Evolutionary conservation across 1,140 invertebrate species (phyloP), one percentile per base, ranked within the genome.

Genomic region (Drosophila willistoni): DNA sequence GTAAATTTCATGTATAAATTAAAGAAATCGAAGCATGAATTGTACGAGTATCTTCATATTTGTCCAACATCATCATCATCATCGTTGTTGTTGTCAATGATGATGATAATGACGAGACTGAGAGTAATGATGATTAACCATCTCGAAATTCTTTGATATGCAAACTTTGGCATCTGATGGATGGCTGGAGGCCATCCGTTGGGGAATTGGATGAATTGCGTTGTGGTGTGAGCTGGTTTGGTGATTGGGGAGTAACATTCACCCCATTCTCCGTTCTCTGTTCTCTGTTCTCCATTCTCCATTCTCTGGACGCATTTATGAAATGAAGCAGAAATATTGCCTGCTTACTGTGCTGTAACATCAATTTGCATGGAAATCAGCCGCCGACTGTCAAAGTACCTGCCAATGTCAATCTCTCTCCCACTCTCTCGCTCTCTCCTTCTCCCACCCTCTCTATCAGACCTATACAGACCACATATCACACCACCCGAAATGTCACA

Each of bases 351-450:
- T 85, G 79, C 83, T 86, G 82, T 87, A 86, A 86, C 83, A 76
- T 83, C 83, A 86, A 86, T 86, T 86, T 86, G 82, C 82, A 86
- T 86, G 84, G 82, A 86, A 86, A 86, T 86, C 79, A 86, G 71
- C 67, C 73, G 69, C 69, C 77, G 73, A 67, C 67, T 67, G 77
- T 85, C 81, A 81, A 81, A 81, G 70, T 67, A 70, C 73, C 81
- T 68, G 75, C 56, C 56, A 61, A 39, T 47, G 3, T 36, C 14
- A 12, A 44, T 36, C 60, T 4, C 17, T 7, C 41, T 7, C 25
- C 6, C 17, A 1, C 64, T 10, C 19, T 10, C 1, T 0, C 17
- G 12, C 29, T 25, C 7, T 10, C 14, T 10, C 41, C 1, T n/a
- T 10, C 17, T 1, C 64, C 6, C 19, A 5, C 3, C 0, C 17